Base-by-base conservation (phyloP, 2,888 invertebrate species). In the Epiperipatus broadwayi region DNA sequence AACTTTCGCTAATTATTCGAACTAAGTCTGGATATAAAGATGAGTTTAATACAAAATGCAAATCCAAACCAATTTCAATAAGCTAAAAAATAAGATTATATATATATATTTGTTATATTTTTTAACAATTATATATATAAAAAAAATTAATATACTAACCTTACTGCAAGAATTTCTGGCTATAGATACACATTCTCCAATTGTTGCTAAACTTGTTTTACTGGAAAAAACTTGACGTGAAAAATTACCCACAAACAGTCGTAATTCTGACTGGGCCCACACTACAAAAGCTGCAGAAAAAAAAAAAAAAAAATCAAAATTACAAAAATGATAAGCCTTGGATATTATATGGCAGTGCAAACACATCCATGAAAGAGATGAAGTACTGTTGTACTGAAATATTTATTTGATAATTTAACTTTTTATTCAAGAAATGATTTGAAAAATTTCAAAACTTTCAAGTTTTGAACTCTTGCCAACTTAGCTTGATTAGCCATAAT, bases 11-110 rank as follows among this genome's bases (percentile, higher is more conserved):
- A 42, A 89, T 63, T 16, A 78, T 73, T 59, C 73, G 72, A 30
- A 71, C 72, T 35, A 85, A 64, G 1, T 83, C 78, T 8, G 70
- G 69, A 44, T 81, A 68, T 42, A 95, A 63, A 44, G 81, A 71
- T 18, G 80, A 78, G 54, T 91, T 83, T 49, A 95, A 67, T 55
- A 84, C 80, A 59, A 87, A 93, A 46, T 78, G 74, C 41, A 95
- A 66, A 63, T 95, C 93, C 50, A 95, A 67, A 2, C 93, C 93
- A 44, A 70, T 64, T 18, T 62, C 63, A 38, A 64, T 63, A 35
- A 73, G 52, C 68, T 70, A 53, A 29, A 51, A 48, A 22, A 35
- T 35, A 34, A 41, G 41, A 31, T 41, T 22, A 40, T 14, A 15
- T 10, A 12, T 7, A 12, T 14, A 38, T 8, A 32, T 21, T 28